Evolutionary conservation across 2,888 invertebrate species (phyloP).

Genomic region (Nycteola revayana): DNA sequence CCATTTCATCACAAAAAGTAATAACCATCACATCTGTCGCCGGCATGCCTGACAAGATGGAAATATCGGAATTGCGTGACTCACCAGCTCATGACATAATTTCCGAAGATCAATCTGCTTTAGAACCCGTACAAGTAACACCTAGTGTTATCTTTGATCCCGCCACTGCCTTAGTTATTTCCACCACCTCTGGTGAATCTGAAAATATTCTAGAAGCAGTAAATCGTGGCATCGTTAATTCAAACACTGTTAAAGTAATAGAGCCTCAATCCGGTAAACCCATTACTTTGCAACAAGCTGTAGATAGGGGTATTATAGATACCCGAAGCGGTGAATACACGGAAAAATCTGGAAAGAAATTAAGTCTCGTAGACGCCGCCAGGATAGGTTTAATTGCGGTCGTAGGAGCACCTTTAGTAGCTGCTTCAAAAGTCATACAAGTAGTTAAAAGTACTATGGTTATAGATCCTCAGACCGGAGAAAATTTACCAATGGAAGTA

Average conservation of each 20-base stretch:
- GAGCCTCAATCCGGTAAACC: constrained; percentile 86
- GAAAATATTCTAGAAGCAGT: constrained; percentile 89
- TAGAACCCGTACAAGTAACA: constrained; percentile 87
- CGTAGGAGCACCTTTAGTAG: constrained; percentile 88
- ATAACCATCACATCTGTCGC: constrained; percentile 88
- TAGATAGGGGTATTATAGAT: constrained; percentile 88
- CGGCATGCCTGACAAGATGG: constrained; percentile 87
- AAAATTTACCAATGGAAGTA: constrained; percentile 89
- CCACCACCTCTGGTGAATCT: constrained; percentile 86
- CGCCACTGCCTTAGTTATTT: constrained; percentile 87
- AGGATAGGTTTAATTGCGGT: constrained; percentile 90
- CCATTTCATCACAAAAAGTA: constrained; percentile 80
- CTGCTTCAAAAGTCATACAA: constrained; percentile 86
- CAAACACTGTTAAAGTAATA: constrained; percentile 85
- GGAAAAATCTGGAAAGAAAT: constrained; percentile 84
- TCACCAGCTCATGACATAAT: constrained; percentile 28
- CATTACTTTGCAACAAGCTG: constrained; percentile 88
- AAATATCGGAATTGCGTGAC: constrained; percentile 81
- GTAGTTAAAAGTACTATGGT: constrained; percentile 85
- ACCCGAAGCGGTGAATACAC: constrained; percentile 85
- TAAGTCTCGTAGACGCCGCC: constrained; percentile 87
- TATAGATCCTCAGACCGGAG: constrained; percentile 90
- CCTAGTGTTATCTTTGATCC: constrained; percentile 91
- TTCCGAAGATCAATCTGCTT: constrained; percentile 62
- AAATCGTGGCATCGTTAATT: constrained; percentile 87